phyloP scores from a whole-genome alignment of 2,113 vertebrate genomes.

The Aegypius monachus region DNA sequence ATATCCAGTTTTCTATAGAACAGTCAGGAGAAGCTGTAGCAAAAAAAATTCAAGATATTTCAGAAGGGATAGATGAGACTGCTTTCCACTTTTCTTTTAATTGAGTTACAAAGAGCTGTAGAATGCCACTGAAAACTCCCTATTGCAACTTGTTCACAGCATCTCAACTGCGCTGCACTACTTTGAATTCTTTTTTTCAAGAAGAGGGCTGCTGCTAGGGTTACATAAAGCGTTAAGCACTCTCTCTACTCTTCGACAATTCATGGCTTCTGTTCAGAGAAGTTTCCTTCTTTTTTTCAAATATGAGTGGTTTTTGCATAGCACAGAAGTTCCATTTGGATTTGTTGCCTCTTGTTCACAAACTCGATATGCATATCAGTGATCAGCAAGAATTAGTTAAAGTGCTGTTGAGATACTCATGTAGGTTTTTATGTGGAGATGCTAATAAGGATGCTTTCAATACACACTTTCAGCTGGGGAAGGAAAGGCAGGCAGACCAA shows the following conservation, averaged over 20 bases:
- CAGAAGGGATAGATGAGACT: constrained; percentile 4
- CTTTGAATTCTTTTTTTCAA: neutral
- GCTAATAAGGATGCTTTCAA: neutral
- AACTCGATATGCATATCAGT: neutral
- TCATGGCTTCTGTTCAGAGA: neutral
- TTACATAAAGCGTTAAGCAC: neutral
- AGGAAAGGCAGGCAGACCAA: neutral
- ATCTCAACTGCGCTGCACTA: neutral
- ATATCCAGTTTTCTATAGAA: neutral
- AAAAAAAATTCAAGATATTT: constrained; percentile 59
- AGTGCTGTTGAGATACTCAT: neutral
- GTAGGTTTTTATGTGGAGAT: neutral
- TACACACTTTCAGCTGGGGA: neutral
- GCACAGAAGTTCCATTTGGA: neutral
- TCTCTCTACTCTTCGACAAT: neutral
- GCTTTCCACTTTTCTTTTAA: constrained; percentile 36
- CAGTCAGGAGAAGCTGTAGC: neutral
- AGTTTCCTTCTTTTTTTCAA: neutral
- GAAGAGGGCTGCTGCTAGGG: neutral
- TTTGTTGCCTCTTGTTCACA: neutral
- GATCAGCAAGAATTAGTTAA: neutral
- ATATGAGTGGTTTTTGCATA: neutral
- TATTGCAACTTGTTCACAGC: neutral
- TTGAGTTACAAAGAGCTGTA: constrained; percentile 30
- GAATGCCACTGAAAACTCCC: neutral